Evolutionary conservation across 2,113 vertebrate genomes (phyloP).

Genomic region (Cinclus cinclus): DNA sequence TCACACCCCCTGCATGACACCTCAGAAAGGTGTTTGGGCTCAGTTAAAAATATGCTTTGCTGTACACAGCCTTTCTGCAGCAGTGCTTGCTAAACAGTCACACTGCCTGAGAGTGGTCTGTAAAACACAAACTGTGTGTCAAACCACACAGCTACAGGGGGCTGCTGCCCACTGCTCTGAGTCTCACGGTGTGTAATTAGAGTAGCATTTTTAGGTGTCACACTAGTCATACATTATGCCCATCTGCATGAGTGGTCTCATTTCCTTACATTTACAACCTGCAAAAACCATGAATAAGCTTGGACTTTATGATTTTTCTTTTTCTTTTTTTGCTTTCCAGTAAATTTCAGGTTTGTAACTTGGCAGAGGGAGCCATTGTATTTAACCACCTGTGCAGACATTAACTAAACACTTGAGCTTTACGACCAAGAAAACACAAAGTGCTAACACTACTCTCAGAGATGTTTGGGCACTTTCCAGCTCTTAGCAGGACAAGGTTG

Average conservation of each 20-base stretch:
- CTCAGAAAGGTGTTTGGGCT: background rate
- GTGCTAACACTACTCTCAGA: slow-evolving; percentile 15
- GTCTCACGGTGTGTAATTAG: background rate
- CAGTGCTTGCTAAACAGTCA: background rate
- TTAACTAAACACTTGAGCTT: slow-evolving; percentile 49
- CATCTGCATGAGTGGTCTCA: slow-evolving; percentile 34
- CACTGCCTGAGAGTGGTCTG: background rate
- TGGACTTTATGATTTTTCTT: background rate
- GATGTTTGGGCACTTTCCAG: slow-evolving; percentile 38
- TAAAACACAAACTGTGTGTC: background rate
- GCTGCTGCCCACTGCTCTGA: background rate
- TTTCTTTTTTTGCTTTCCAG: background rate
- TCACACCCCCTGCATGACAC: background rate
- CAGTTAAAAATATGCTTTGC: background rate
- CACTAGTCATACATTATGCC: background rate
- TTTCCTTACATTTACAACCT: slow-evolving; percentile 57
- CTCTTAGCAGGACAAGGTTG: background rate
- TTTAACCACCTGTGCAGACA: slow-evolving; percentile 33
- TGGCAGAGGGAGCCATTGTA: slow-evolving; percentile 21
- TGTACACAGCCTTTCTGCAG: background rate
- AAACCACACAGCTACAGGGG: background rate
- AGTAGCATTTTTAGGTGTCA: background rate
- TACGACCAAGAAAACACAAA: slow-evolving; percentile 30
- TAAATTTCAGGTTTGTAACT: slow-evolving; percentile 34
- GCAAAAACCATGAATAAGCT: slow-evolving; percentile 26